phyloP scores from a whole-genome alignment of 2,797 vertebrate species.

The Tympanoctomys barrerae region DNA sequence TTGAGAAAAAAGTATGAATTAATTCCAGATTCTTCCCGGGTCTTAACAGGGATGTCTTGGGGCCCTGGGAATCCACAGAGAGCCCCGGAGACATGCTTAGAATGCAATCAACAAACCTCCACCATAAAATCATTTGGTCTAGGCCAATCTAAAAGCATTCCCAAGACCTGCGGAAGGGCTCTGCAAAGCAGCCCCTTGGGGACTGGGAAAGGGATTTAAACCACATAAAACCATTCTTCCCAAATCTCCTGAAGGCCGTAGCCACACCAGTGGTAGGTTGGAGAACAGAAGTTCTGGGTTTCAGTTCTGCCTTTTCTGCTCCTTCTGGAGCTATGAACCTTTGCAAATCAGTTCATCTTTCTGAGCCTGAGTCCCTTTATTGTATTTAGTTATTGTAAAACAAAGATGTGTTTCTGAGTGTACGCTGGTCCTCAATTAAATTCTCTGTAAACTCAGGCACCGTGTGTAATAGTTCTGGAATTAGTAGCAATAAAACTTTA shows the following conservation, averaged over 20 bases:
- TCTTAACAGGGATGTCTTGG: constrained; percentile 24
- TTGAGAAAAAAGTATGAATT: not conserved
- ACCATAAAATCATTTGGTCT: not conserved
- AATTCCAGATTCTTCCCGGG: not conserved
- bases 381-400: constrained; percentile 65
- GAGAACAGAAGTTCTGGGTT: not conserved
- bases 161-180: not conserved
- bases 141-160: not conserved
- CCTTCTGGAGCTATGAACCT: not conserved
- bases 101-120: not conserved
- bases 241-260: not conserved
- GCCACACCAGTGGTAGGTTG: not conserved
- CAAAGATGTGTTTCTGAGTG: constrained; percentile 58
- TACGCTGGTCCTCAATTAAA: constrained; percentile 73
- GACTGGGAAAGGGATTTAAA: not conserved
- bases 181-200: not conserved
- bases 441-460: constrained; percentile 72
- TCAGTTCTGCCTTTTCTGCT: not conserved
- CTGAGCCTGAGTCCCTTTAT: not conserved
- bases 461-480: constrained; percentile 69
- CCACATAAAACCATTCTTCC: not conserved
- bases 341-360: not conserved
- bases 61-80: not conserved
- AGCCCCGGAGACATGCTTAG: constrained; percentile 19
- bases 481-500: constrained; percentile 73